Percentiles rank a stretch among this genome's conserved stretches.
Evolutionary conservation across 2,888 invertebrate genomes (phyloP).

Genomic region (Eupeodes luniger): DNA sequence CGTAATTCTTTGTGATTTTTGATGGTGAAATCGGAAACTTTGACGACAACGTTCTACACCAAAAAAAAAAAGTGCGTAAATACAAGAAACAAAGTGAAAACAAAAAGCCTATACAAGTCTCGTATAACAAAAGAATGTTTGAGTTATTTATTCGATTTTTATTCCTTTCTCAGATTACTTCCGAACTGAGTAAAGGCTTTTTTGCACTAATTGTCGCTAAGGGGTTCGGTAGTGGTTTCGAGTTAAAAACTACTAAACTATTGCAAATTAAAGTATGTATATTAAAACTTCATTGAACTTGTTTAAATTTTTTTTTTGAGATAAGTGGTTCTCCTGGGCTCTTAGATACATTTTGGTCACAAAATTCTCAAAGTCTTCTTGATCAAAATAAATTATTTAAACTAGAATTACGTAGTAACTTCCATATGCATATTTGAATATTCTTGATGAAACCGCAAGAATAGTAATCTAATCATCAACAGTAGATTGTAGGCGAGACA

Average conservation of each 20-base stretch:
- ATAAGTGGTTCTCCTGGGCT: too few species aligned
- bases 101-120: constrained; percentile 2
- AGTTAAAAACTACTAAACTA: background rate
- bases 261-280: too few species aligned
- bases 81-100: background rate
- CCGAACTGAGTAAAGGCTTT: background rate
- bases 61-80: background rate
- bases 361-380: too few species aligned
- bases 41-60: background rate
- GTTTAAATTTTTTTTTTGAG: too few species aligned
- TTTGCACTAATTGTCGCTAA: background rate
- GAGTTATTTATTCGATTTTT: constrained; percentile 27
- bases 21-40: constrained; percentile 24
- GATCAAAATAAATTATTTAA: too few species aligned
- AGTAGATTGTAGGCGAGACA: too few species aligned
- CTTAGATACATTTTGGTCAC: too few species aligned
- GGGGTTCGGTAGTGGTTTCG: background rate
- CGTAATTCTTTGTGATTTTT: background rate
- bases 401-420: too few species aligned
- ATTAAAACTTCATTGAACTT: too few species aligned
- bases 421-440: too few species aligned
- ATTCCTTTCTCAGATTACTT: constrained; percentile 19
- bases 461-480: too few species aligned
- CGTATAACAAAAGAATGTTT: constrained; percentile 4
- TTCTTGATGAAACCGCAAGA: too few species aligned